These are phyloP conservation scores for Ashinkailepas kermadecensis DNA, from an alignment of 2,888 invertebrate species.

Conservation along the genomic window DNA sequence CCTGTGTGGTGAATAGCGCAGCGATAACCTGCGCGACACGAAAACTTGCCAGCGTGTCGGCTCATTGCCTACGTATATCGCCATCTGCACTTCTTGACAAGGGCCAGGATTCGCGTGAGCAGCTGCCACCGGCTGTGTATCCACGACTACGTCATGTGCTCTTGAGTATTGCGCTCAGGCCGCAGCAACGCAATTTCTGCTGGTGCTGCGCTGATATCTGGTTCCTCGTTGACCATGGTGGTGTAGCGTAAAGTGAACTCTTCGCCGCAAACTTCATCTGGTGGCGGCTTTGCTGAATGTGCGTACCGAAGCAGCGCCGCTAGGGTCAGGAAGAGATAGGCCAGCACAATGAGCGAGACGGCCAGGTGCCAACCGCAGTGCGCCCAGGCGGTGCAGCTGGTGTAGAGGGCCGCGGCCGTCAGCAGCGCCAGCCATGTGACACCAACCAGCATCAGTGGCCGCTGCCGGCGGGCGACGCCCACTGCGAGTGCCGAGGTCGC, in stretches of 20 bases:
- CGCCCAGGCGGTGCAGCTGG: constrained; percentile 6
- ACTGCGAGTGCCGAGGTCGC: not conserved
- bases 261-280: not conserved
- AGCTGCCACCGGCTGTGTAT: too few relatives aligned
- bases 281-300: not conserved
- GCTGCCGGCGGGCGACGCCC: constrained; percentile 8
- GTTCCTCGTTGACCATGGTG: not conserved
- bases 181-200: too few relatives aligned
- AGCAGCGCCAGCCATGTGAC: not conserved
- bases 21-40: too few relatives aligned
- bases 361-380: constrained; percentile 13
- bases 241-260: not conserved
- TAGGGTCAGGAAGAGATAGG: not conserved
- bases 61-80: too few relatives aligned
- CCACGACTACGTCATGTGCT: too few relatives aligned
- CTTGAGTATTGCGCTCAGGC: too few relatives aligned
- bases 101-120: too few relatives aligned
- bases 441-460: constrained; percentile 8
- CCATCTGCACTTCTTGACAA: too few relatives aligned
- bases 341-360: not conserved
- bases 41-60: too few relatives aligned
- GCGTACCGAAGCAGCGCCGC: not conserved
- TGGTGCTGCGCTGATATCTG: too few relatives aligned
- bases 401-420: constrained; percentile 1
- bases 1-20: too few relatives aligned